Base-by-base conservation (phyloP, 2,113 vertebrate species). In the Hyla sarda region DNA sequence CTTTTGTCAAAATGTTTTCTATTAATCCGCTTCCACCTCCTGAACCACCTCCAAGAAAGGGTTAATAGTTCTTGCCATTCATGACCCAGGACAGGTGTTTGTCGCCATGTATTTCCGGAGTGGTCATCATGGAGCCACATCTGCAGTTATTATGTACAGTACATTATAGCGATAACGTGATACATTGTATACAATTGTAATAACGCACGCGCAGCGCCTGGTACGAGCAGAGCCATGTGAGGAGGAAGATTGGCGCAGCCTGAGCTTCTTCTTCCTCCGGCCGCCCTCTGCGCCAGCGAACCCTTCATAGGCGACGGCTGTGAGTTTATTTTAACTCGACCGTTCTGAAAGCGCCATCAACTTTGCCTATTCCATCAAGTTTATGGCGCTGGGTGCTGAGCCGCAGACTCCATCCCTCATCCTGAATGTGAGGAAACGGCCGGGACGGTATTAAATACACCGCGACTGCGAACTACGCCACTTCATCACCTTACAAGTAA, bases 281-380 rank as follows among this genome's bases (percentile, higher is more conserved):
- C 48, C 72, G n/a, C 30, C 65, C 65, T 34, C 65, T n/a, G 41
- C 2, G 80, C 45, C 62, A 21, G 41, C 7, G 60, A 52, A 69
- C 45, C 16, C 56, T 41, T 34, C 77, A 80, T 37, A 48, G 81
- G 45, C 30, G 62, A 45, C 37, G 79, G 30, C 23, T 47, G 12
- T 10, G 65, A 82, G 47, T 82, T 23, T 72, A 37, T 72, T 72
- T 32, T 54, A 82, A 82, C 45, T n/a, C 65, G 23, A 58, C 56
- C 37, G 12, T 23, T 47, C 50, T 56, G 50, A 17, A 72, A 23
- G 5, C 60, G 7, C 23, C 82, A 56, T 73, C 69, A 25, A 2
- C 14, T 56, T 8, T 62, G 37, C 50, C 50, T 17, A 12, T 74
- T 84, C 69, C 52, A 84, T 74, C 82, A 60, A 12, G 69, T 58